phyloP scores from a whole-genome alignment of 2,888 invertebrate species.

The Volucella inanis region DNA sequence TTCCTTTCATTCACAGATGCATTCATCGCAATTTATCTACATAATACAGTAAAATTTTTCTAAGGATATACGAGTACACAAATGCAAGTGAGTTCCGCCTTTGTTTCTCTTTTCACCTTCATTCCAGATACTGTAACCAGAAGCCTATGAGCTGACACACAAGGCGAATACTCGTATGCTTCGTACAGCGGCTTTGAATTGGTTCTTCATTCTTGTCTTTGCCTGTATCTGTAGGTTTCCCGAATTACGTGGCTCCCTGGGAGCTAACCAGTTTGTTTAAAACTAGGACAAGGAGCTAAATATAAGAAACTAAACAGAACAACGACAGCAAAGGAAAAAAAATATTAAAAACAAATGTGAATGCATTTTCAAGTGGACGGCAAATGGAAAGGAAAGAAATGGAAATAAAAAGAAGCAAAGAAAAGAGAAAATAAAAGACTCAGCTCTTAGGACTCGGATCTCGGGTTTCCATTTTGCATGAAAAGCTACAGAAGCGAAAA shows the following conservation, averaged over 20 bases:
- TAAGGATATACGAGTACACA: constrained; percentile 67
- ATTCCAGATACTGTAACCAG: no score
- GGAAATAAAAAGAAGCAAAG: constrained; percentile 18
- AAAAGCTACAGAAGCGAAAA: constrained; percentile 54
- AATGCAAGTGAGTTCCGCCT: constrained; percentile 19
- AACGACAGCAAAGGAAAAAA: constrained; percentile 6
- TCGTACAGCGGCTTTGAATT: constrained; percentile 5
- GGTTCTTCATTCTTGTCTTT: neutral
- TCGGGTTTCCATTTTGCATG: constrained; percentile 57
- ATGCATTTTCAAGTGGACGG: constrained; percentile 65
- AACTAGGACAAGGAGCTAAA: constrained; percentile 73
- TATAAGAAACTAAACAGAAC: constrained; percentile 41
- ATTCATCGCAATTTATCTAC: constrained; percentile 43
- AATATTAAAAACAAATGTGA: constrained; percentile 32
- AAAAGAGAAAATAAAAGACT: constrained; percentile 18
- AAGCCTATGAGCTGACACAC: constrained; percentile 10
- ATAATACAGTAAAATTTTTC: constrained; percentile 57
- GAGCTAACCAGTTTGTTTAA: constrained; percentile 70
- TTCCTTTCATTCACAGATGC: constrained; percentile 7
- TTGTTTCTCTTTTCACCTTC: no score
- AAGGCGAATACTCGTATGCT: constrained; percentile 39
- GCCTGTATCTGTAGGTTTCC: constrained; percentile 30
- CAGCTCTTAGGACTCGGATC: constrained; percentile 19
- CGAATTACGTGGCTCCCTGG: constrained; percentile 66
- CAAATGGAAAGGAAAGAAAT: constrained; percentile 1